phyloP scores from a whole-genome alignment of 2,113 vertebrate genomes.

The Nothocercus nigrocapillus region DNA sequence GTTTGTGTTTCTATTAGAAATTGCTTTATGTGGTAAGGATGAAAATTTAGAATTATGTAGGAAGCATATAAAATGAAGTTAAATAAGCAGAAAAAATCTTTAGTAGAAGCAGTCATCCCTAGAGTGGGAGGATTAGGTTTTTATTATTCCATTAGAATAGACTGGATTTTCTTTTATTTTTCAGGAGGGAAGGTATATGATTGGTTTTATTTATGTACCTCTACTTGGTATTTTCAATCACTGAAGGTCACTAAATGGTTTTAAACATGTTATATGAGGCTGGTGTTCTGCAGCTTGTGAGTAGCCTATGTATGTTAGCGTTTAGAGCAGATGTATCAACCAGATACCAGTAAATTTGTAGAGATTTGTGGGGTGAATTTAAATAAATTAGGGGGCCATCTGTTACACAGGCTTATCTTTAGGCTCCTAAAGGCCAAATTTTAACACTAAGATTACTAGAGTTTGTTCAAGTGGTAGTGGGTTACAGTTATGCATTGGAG shows the following conservation, averaged over 20 bases:
- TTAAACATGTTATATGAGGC: not conserved
- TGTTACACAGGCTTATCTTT: not conserved
- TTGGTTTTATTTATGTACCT: not conserved
- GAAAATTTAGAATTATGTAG: not conserved
- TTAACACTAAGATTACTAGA: not conserved
- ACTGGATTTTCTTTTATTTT: not conserved
- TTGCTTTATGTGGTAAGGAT: not conserved
- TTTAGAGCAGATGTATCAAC: not conserved
- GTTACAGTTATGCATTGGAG: not conserved
- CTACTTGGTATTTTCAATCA: not conserved
- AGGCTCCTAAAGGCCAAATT: not conserved
- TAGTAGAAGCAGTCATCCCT: not conserved
- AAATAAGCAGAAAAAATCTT: not conserved
- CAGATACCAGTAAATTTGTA: not conserved
- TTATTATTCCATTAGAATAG: not conserved
- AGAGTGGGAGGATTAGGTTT: not conserved
- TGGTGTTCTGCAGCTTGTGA: not conserved
- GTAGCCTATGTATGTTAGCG: accelerated
- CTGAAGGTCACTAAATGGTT: not conserved
- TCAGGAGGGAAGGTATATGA: not conserved
- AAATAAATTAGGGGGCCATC: not conserved
- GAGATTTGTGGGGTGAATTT: not conserved
- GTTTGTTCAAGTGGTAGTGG: not conserved
- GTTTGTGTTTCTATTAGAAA: not conserved
- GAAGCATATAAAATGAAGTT: not conserved